Evolutionary conservation across 2,888 invertebrate species (phyloP).

Genomic region (Microplitis deprimator): DNA sequence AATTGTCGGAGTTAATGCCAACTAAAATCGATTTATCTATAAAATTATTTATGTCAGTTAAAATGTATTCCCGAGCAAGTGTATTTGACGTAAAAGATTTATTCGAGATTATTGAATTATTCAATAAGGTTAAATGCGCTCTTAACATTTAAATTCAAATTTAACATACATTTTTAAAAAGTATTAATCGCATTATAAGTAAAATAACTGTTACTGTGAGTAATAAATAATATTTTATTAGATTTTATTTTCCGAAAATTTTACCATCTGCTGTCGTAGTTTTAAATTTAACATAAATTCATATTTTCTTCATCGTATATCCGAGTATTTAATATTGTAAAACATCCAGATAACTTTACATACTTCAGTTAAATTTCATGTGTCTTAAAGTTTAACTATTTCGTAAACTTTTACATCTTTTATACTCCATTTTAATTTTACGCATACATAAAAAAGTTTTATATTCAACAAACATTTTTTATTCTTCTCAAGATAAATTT

Average conservation of each 20-base stretch:
- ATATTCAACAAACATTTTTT: background rate
- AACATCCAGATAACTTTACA: background rate
- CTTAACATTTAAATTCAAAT: background rate
- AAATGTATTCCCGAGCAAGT: background rate
- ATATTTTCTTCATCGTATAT: background rate
- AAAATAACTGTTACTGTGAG: background rate
- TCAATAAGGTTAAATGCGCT: background rate
- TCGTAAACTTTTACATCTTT: background rate
- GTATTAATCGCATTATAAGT: background rate
- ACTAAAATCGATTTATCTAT: background rate
- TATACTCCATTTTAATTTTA: background rate
- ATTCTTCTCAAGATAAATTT: too few species aligned
- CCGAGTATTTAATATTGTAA: background rate
- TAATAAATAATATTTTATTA: too few species aligned
- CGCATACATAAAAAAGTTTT: background rate
- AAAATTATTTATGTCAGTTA: background rate
- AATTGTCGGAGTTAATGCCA: background rate
- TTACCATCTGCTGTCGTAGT: too few species aligned
- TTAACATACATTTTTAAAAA: background rate
- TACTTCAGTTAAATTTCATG: background rate
- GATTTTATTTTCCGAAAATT: too few species aligned
- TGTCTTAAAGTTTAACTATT: background rate
- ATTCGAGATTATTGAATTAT: slow-evolving; percentile 1
- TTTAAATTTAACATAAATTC: too few species aligned
- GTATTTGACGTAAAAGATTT: background rate